Percentiles rank a stretch among this genome's conserved stretches.
phyloP scores from a whole-genome alignment of 2,797 vertebrate genomes.

The Diglossa cyanea region DNA sequence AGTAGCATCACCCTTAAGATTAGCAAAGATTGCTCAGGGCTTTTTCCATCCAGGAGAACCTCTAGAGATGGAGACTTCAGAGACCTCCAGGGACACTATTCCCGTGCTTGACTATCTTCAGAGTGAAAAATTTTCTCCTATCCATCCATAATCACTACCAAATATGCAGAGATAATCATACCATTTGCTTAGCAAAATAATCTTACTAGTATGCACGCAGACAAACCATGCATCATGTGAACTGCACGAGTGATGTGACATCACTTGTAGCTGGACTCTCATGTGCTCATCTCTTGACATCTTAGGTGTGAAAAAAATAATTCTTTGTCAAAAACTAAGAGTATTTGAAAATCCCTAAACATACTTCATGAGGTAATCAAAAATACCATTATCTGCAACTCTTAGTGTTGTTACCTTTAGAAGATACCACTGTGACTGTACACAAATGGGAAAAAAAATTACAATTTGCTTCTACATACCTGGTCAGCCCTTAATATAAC shows the following conservation, averaged over 20 bases:
- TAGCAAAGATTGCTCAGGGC: not conserved
- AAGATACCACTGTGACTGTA: not conserved
- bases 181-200: fast-evolving
- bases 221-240: not conserved
- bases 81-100: not conserved
- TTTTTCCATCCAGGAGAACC: not conserved
- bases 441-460: not conserved
- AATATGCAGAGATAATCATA: not conserved
- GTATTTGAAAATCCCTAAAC: not conserved
- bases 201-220: not conserved
- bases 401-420: not conserved
- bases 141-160: not conserved
- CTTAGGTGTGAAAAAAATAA: not conserved
- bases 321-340: not conserved
- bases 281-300: not conserved
- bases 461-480: not conserved
- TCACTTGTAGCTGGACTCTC: not conserved
- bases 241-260: not conserved
- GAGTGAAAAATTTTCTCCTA: not conserved
- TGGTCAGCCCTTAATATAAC: not conserved
- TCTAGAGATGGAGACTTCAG: not conserved
- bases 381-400: not conserved
- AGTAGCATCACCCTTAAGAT: not conserved
- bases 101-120: not conserved
- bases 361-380: not conserved